Evolutionary conservation across 2,113 vertebrate genomes (phyloP), one percentile per base, ranked within the genome.

Genomic region (Hydrolagus affinis): DNA sequence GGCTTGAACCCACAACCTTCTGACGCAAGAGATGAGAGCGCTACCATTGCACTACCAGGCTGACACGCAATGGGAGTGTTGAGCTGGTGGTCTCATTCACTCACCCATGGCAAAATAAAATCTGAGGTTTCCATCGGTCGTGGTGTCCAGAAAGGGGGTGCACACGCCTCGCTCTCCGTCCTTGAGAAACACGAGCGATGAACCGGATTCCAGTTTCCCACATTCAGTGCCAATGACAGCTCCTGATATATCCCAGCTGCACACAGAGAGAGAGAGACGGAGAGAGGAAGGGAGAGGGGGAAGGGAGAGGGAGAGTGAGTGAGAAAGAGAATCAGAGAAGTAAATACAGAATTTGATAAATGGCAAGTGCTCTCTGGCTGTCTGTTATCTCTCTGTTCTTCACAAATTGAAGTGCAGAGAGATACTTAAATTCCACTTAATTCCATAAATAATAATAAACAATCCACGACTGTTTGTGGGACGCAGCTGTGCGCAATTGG

Each of bases 51-150:
- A 6, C 44, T 6, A 44, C 44, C 6, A n/a, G n/a, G n/a, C 44
- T 44, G 44, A 44, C 44, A 44, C 44, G 6, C 44, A 44, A 44
- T 44, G 44, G 44, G 44, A 44, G 44, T 6, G 1, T 1, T 6
- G 44, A 44, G 44, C 44, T 44, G 44, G 44, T 44, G 44, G 44
- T 83, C 8, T 28, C 1, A 3, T 75, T 75, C 87, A 91, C 94
- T 88, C 89, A 99, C 98, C 98, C 96, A 98, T 98, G 74, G 93
- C 92, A 69, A 98, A 98, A 92, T 97, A 91, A 92, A 99, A 96
- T 44, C 98, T 94, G 72, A 99, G 93, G 92, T 98, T 99, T 86
- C 97, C 97, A 15, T 95, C 98, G 62, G 93, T 92, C 0, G 96
- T 98, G 69, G 96, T 95, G 88, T 99, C 96, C 90, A 99, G 92